Evolutionary conservation across 1,140 invertebrate species (phyloP), one percentile per base, ranked within the genome.

Genomic region (Sweltsa coloradensis): DNA sequence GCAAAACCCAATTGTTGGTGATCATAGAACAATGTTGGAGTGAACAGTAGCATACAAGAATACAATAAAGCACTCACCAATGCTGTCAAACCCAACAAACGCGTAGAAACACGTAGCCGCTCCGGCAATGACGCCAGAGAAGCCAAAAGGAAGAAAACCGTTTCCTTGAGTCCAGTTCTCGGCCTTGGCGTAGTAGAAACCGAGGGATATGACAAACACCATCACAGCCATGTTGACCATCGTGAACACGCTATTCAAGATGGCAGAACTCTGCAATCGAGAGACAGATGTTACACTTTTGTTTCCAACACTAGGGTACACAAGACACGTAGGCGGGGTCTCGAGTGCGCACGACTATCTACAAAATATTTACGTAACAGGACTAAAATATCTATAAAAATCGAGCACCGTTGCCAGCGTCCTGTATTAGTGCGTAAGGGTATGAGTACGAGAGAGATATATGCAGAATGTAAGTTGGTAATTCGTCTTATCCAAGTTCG

Each of bases 81-180:
- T 89, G 50, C 85, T 86, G 57, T 92, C 89, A 55, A 88, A 66
- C 0, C 85, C 89, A 11, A 91, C 82, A 55, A 86, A 93, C 0
- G 87, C 88, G 57, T 89, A 93, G 56, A 93, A 92, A 63, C 86
- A 90, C 4, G 85, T 85, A 0, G 89, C 89, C 3, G 89, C 88
- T 16, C 86, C 87, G 2, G 80, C 74, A 18, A 86, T 66, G 0
- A 88, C 79, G 1, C 86, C 86, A 2, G 70, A 70, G 43, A 85
- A 71, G n/a, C 87, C 86, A 57, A 71, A 89, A 0, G 90, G 89
- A 52, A 90, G 66, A 59, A 93, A 47, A 14, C 45, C 45, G 3
- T 25, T 27, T 3, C 21, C 21, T 2, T 5, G 13, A 1, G 76
- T 80, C 90, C 90, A 95, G 56, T 94, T 93, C 1, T 69, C 64